phyloP scores from a whole-genome alignment of 1,140 invertebrate genomes.

The Tetramorium parvispinum region DNA sequence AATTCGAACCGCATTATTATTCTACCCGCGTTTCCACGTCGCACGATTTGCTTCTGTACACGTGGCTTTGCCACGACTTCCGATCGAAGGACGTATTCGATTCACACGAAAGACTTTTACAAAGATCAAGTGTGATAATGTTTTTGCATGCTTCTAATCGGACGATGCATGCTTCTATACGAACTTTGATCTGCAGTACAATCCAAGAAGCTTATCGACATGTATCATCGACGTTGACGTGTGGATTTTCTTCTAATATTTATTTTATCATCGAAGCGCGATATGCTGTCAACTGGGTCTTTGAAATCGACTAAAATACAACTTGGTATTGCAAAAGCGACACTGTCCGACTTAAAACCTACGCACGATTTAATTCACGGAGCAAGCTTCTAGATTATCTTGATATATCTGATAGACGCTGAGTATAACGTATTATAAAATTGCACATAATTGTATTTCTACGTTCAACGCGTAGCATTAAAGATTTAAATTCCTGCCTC shows the following conservation, averaged over 20 bases:
- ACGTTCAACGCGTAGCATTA: neutral
- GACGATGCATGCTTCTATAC: neutral
- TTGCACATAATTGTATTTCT: conserved; percentile 4
- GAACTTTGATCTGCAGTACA: neutral
- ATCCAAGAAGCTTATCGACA: conserved; percentile 34
- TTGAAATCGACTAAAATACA: conserved; percentile 66
- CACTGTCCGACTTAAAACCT: conserved; percentile 24
- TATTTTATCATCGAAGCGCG: neutral
- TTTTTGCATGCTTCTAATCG: neutral
- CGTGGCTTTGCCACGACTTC: conserved; percentile 34
- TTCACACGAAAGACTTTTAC: conserved; percentile 31
- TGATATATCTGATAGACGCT: conserved; percentile 10
- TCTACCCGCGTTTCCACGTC: conserved; percentile 70
- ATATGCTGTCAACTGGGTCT: conserved; percentile 47
- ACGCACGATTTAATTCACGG: neutral
- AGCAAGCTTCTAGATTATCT: conserved; percentile 6
- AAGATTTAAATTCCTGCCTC: neutral
- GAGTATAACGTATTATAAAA: neutral
- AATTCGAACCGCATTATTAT: conserved; percentile 78
- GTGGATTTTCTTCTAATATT: neutral
- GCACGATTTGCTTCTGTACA: conserved; percentile 59
- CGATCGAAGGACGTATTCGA: conserved; percentile 45
- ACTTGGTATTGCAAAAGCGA: conserved; percentile 27
- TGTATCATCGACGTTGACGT: neutral
- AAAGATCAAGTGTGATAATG: neutral